phyloP scores from a whole-genome alignment of 23 tunicate species.

The Trididemnum miniatum region DNA sequence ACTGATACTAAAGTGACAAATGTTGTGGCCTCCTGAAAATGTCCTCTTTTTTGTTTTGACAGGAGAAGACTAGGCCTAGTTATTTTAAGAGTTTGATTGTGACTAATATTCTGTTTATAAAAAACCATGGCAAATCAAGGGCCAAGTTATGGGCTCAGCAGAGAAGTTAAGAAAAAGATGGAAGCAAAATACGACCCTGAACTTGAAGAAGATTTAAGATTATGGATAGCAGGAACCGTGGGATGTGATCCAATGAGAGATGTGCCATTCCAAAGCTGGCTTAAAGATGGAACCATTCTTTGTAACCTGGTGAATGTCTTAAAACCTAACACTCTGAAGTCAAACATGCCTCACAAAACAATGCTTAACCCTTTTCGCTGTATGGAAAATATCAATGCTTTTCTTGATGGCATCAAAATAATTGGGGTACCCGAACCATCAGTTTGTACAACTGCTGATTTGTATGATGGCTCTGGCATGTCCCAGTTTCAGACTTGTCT shows the following conservation, averaged over 20 bases:
- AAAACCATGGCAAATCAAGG: slow-evolving; percentile 71
- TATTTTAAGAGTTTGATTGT: not conserved
- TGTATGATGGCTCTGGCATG: slow-evolving; percentile 81
- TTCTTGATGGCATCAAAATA: slow-evolving; percentile 44
- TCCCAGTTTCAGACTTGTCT: slow-evolving; percentile 73
- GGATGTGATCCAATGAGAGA: slow-evolving; percentile 48
- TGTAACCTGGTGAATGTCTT: slow-evolving; percentile 57
- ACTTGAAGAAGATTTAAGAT: slow-evolving; percentile 63
- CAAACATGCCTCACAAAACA: slow-evolving; percentile 56
- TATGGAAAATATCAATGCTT: slow-evolving; percentile 77
- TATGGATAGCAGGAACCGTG: slow-evolving; percentile 74
- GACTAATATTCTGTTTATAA: too few relatives aligned
- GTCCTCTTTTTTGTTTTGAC: not conserved
- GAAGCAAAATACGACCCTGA: slow-evolving; percentile 69
- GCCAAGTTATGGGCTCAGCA: slow-evolving; percentile 73
- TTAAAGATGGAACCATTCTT: slow-evolving; percentile 76
- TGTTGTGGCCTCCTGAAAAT: too few relatives aligned
- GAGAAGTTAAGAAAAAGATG: slow-evolving; percentile 77
- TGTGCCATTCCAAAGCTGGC: slow-evolving; percentile 57
- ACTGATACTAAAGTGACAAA: too few relatives aligned
- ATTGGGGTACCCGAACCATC: slow-evolving; percentile 71
- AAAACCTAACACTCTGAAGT: slow-evolving; percentile 41
- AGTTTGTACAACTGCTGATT: slow-evolving; percentile 74
- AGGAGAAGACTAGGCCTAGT: not conserved
- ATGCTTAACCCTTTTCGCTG: slow-evolving; percentile 90